These are phyloP conservation scores for Acropternis orthonyx DNA, from an alignment of 2,797 vertebrate species.

Conservation along the genomic window DNA sequence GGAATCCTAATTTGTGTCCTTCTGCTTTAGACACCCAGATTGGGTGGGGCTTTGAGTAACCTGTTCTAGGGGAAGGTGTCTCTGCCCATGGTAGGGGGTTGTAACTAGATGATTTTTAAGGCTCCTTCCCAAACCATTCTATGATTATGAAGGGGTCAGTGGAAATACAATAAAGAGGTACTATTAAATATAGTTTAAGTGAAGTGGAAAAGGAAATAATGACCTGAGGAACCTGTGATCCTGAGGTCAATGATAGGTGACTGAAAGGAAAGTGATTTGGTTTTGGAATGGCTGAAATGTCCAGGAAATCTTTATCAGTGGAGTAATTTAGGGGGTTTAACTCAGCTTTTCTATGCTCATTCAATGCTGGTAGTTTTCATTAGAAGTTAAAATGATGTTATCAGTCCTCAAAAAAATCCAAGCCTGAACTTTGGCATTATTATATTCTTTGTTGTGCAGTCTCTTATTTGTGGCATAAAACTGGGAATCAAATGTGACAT, in stretches of 20 bases:
- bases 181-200: neutral
- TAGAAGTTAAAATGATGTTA: neutral
- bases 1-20: neutral
- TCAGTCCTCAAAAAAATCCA: neutral
- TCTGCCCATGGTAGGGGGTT: neutral
- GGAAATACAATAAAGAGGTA: neutral
- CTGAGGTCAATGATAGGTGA: neutral
- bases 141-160: neutral
- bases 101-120: neutral
- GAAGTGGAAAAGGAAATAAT: neutral
- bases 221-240: neutral
- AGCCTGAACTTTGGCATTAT: neutral
- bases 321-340: conserved; percentile 6
- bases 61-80: neutral
- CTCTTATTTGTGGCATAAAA: neutral
- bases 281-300: neutral
- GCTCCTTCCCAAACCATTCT: neutral
- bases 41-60: neutral
- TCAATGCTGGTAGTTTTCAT: neutral
- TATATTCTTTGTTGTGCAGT: conserved; percentile 11
- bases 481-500: conserved; percentile 10
- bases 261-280: neutral
- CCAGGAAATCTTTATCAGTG: neutral
- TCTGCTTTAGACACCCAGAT: neutral
- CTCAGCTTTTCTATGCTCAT: neutral